phyloP scores from a whole-genome alignment of 2,888 invertebrate genomes.

The Noctua comes region DNA sequence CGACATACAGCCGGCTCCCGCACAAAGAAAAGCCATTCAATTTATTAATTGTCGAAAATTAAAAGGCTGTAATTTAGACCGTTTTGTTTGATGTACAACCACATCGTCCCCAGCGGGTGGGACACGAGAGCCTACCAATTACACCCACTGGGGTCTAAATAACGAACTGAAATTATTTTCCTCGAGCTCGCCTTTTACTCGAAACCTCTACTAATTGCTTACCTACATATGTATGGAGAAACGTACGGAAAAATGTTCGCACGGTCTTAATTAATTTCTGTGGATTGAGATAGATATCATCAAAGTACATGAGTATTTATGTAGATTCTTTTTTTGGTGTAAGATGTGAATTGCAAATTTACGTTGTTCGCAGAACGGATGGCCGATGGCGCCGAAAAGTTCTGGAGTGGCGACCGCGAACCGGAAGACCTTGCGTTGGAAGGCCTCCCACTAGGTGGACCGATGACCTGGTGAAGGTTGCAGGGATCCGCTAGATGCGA shows the following conservation, averaged over 20 bases:
- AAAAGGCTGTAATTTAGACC: constrained; percentile 77
- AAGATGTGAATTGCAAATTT: too few species aligned
- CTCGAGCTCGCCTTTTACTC: constrained; percentile 76
- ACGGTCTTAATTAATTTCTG: constrained; percentile 65
- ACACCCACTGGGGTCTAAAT: constrained; percentile 75
- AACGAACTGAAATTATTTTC: constrained; percentile 81
- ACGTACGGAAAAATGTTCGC: constrained; percentile 56
- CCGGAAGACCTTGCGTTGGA: too few species aligned
- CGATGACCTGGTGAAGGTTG: too few species aligned
- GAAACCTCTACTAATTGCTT: constrained; percentile 78
- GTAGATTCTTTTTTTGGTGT: neutral
- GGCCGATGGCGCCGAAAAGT: too few species aligned
- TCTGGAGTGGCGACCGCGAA: too few species aligned
- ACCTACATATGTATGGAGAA: constrained; percentile 65
- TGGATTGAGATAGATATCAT: constrained; percentile 23
- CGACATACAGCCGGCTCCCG: constrained; percentile 53
- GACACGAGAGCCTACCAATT: constrained; percentile 77
- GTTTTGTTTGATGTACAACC: constrained; percentile 78
- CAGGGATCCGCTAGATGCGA: too few species aligned
- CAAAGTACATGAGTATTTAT: neutral
- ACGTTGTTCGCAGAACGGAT: too few species aligned
- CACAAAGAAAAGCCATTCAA: constrained; percentile 71
- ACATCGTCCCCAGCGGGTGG: constrained; percentile 62
- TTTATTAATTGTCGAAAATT: constrained; percentile 78
- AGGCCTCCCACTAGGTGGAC: too few species aligned